A percentile compares a stretch with the other conserved stretches of the same genome.
Evolutionary conservation across 2,888 invertebrate species (phyloP).

Genomic region (Pachydiplax longipennis): DNA sequence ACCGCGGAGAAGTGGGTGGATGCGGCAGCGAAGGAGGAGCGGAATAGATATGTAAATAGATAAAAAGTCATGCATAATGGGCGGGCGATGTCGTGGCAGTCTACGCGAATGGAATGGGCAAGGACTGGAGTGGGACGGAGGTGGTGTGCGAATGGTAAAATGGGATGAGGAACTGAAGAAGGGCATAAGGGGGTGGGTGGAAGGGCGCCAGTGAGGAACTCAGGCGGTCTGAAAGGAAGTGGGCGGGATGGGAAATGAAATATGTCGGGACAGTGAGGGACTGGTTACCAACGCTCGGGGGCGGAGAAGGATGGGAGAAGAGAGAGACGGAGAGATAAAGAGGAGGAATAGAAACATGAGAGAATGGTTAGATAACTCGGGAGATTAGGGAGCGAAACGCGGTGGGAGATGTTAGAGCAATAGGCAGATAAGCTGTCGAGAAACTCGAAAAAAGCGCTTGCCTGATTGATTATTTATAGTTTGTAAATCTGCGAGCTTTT

Average conservation of each 20-base stretch:
- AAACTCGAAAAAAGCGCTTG: neutral
- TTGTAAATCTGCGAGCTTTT: neutral
- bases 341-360: neutral
- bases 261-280: neutral
- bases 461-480: neutral
- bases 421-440: neutral
- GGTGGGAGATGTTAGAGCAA: neutral
- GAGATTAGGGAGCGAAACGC: neutral
- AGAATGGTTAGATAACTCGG: neutral
- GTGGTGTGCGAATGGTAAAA: neutral
- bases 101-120: neutral
- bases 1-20: neutral
- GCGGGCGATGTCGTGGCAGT: constrained; percentile 2
- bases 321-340: neutral
- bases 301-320: neutral
- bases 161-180: neutral
- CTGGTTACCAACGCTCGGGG: neutral
- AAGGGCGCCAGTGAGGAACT: constrained; percentile 19
- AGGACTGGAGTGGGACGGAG: neutral
- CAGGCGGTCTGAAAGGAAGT: constrained; percentile 22
- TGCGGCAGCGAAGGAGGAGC: neutral
- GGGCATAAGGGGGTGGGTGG: neutral
- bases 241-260: constrained; percentile 34
- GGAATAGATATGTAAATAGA: constrained; percentile 34
- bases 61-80: constrained; percentile 26